Base-by-base conservation (phyloP, 2,888 invertebrate species). In the Sthenelais limicola region DNA sequence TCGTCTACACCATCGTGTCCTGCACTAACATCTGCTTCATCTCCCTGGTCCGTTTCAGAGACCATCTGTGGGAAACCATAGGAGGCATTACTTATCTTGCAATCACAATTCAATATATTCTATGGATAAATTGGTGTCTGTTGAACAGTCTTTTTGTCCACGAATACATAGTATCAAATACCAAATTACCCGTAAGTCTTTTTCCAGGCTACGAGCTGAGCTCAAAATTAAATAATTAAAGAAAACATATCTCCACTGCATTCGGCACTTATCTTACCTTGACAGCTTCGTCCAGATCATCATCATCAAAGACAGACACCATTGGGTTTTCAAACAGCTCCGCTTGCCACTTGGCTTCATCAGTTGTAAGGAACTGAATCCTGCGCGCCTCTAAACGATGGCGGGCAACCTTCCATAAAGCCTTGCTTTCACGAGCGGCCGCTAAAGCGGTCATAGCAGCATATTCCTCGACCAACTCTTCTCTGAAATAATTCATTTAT, bases 401-500 rank as follows among this genome's bases (percentile, higher is more conserved):
- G 15, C 87, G 74, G 32, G 82, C 74, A 1, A 87, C 81, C 21
- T 77, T 77, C 87, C 87, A 87, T 73, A 86, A 70, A 0, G 87
- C 87, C 69, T 80, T 80, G 77, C 83, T 80, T 76, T 87, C 86
- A 58, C 86, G 74, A 15, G 72, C 74, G 1, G 84, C 79, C 15
- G 86, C 86, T 62, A 84, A 85, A 54, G 81, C 84, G 47, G 82
- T 81, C 72, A 87, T 78, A 69, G 80, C 76, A 15, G 79, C 78
- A 75, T 87, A 87, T 74, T 85, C 82, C 0, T 78, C 81, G 49
- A 84, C 79, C 69, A 87, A 73, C 68, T 86, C 84, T 58, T 85
- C 83, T 69, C 86, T 86, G 76, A 28, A 74, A 49, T 24, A 72
- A 62, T 43, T 12, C 43, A 43, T 43, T 43, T 43, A 15, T 12